Evolutionary conservation across 2,113 vertebrate genomes (phyloP).

Genomic region (Acanthisitta chloris): DNA sequence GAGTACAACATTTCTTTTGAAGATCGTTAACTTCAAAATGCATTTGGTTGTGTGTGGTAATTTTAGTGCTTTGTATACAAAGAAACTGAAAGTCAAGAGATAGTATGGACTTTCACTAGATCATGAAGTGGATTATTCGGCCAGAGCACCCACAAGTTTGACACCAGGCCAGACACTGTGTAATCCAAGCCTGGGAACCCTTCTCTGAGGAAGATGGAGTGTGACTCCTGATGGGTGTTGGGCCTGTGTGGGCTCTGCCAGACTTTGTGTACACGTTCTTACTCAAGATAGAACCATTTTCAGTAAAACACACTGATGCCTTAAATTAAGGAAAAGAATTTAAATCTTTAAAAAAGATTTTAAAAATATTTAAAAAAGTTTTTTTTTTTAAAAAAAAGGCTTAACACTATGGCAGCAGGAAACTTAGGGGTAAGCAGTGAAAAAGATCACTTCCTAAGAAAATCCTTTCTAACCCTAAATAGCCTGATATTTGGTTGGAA

Average conservation of each 20-base stretch:
- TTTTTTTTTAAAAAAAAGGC: not conserved
- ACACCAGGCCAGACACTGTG: not conserved
- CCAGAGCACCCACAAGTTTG: not conserved
- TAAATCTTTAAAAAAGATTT: no score
- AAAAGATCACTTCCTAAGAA: not conserved
- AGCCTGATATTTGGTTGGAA: not conserved
- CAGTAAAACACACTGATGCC: not conserved
- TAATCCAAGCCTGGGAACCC: not conserved
- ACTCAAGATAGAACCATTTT: not conserved
- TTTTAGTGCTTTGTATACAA: not conserved
- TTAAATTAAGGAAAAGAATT: no score
- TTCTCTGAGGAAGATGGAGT: not conserved
- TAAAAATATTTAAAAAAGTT: no score
- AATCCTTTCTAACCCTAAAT: not conserved
- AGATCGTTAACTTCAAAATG: not conserved
- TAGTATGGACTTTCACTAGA: not conserved
- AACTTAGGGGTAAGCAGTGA: not conserved
- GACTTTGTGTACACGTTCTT: rapidly evolving
- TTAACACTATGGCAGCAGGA: not conserved
- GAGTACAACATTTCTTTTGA: not conserved
- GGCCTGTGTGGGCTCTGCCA: rapidly evolving
- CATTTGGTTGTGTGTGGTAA: not conserved
- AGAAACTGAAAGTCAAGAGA: not conserved
- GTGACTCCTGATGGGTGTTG: not conserved
- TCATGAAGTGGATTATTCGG: not conserved